These are phyloP conservation scores for Paralichthys olivaceus DNA, from an alignment of 2,113 vertebrate species.

Conservation along the genomic window DNA sequence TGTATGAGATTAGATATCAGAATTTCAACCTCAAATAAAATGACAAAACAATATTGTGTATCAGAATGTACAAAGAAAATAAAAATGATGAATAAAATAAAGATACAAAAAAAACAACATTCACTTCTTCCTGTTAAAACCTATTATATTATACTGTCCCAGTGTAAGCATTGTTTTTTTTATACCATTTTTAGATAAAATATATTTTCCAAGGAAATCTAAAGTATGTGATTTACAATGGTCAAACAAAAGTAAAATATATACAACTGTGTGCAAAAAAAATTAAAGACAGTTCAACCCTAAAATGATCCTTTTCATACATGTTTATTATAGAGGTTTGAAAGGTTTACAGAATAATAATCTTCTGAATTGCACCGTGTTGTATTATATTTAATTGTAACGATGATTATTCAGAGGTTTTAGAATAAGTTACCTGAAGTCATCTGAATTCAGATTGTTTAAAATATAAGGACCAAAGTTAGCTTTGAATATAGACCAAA, in stretches of 20 bases:
- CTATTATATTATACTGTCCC: conserved; percentile 20
- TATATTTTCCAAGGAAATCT: conserved; percentile 10
- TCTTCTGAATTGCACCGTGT: neutral
- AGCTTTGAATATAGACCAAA: too few species aligned
- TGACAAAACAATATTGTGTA: conserved; percentile 27
- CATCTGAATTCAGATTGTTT: too few species aligned
- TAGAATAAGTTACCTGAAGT: too few species aligned
- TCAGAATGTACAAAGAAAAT: conserved; percentile 46
- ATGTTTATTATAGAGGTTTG: neutral
- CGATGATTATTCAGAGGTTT: too few species aligned
- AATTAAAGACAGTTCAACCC: conserved; percentile 16
- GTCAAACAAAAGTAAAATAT: conserved; percentile 34
- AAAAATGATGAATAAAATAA: conserved; percentile 46
- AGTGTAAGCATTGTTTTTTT: conserved; percentile 56
- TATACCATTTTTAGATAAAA: conserved; percentile 9
- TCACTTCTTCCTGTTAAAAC: conserved; percentile 31
- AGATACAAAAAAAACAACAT: conserved; percentile 30
- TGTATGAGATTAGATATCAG: conserved; percentile 35
- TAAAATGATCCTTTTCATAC: conserved; percentile 8
- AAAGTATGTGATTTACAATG: conserved; percentile 28
- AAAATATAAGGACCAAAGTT: too few species aligned
- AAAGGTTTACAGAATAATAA: neutral
- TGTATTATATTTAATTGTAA: neutral
- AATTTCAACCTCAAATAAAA: conserved; percentile 28
- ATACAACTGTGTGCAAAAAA: conserved; percentile 62